Evolutionary conservation across 2,113 vertebrate genomes (phyloP), one percentile per base, ranked within the genome.

Genomic region (Formicarius rufipectus): DNA sequence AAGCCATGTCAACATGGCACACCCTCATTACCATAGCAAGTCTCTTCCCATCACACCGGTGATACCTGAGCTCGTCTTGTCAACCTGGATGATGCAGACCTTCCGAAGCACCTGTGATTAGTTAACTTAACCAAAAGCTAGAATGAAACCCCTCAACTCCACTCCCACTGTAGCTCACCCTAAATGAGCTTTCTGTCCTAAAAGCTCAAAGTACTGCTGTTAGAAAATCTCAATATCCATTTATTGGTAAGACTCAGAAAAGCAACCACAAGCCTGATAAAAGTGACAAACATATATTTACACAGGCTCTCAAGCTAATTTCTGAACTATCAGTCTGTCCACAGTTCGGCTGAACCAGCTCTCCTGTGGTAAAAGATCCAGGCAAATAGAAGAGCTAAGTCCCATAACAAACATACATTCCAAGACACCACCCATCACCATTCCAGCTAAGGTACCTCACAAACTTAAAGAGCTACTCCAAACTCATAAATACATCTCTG

Each of bases 221-320:
- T 49, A 45, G 15, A 64, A 72, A 49, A 47, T 22, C 31, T 49
- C 53, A n/a, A 22, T 9, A 63, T 33, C 14, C 42, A 25, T 53
- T 89, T 37, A n/a, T 2, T 44, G 44, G 60, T 39, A 95, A 71
- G 64, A 42, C 62, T 87, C 21, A 82, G 84, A 87, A 89, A 84
- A 84, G 27, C 77, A 78, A 74, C 68, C 64, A 78, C 8, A 55
- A 72, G 27, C 24, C 52, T 64, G 66, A 63, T 24, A 49, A 52
- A 67, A 50, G 33, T 8, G 33, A 72, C 40, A 23, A 5, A 16
- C 30, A n/a, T 31, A 5, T 22, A 45, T 33, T 85, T 10, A 79
- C 62, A 56, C 0, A 1, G 80, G 64, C 18, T 72, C 39, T 53
- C 39, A 35, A 31, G 40, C 9, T 63, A 55, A 14, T 14, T 68